These are phyloP conservation scores for Apistogramma diplotaenia DNA, from an alignment of 2,113 vertebrate genomes.

Conservation along the genomic window DNA sequence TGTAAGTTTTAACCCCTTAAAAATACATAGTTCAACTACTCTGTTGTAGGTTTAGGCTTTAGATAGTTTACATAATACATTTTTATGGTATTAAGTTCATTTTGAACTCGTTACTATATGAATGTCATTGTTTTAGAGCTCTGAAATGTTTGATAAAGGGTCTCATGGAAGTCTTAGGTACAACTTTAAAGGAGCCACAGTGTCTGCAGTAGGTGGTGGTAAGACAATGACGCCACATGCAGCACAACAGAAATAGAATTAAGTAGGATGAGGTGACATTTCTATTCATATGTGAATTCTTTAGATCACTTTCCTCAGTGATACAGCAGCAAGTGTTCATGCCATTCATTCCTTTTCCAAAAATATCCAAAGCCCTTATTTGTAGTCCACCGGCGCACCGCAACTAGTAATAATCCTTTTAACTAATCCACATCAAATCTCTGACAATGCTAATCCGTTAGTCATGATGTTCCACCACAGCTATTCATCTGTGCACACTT, in stretches of 20 bases:
- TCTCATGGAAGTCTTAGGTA: neutral
- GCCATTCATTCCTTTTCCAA: slow-evolving; percentile 33
- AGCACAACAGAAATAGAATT: slow-evolving; percentile 23
- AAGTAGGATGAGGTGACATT: slow-evolving; percentile 41
- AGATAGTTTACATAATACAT: neutral
- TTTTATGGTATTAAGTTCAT: neutral
- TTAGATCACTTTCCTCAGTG: slow-evolving; percentile 11
- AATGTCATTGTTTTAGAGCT: neutral
- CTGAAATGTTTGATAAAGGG: neutral
- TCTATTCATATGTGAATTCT: slow-evolving; percentile 28
- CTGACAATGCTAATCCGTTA: slow-evolving; percentile 64
- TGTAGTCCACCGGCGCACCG: slow-evolving; percentile 9
- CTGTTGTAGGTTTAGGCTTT: neutral
- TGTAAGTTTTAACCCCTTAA: neutral
- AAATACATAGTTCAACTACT: neutral
- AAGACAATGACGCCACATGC: neutral
- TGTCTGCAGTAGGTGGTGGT: slow-evolving; percentile 11
- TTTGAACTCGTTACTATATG: neutral
- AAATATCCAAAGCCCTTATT: slow-evolving; percentile 48
- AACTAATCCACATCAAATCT: slow-evolving; percentile 74
- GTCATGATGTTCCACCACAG: slow-evolving; percentile 51
- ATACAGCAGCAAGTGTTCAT: slow-evolving; percentile 8
- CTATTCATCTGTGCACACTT: slow-evolving; percentile 55
- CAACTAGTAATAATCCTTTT: slow-evolving; percentile 72
- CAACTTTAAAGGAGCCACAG: neutral